Base-by-base conservation (phyloP, 2,113 vertebrate genomes). In the Cololabis saira region DNA sequence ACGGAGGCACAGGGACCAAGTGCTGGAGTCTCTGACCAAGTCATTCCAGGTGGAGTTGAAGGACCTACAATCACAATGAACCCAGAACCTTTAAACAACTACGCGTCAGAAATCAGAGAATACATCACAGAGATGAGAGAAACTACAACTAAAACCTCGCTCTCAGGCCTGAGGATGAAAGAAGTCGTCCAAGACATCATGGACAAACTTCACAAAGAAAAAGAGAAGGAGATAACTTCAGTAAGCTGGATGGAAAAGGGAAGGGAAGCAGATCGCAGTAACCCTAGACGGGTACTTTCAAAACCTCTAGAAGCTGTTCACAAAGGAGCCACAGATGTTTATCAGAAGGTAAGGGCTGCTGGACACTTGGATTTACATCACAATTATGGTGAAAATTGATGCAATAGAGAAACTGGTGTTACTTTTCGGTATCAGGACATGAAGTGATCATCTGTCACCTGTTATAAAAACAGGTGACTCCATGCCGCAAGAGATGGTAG, bases 161-260 rank as follows among this genome's bases (percentile, higher is more conserved):
- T 55, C 30, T 18, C 18, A 0, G 70, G 69, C 48, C 77, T 83
- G 49, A 65, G 82, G 57, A 89, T 77, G 75, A 87, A 70, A 62
- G 67, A 75, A 12, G 53, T 71, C 45, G 0, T 59, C 41, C 52
- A 11, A 1, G 41, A 30, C 45, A 33, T 44, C n/a, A 11, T 2
- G 2, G 37, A 1, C 12, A 51, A n/a, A 8, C 22, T 59, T 9
- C 17, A 4, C 0, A 24, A 30, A 17, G 69, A 5, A 11, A 0
- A 11, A 11, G 27, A 3, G 15, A 15, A 44, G 30, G 45, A 5
- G 2, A 10, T 3, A 51, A 56, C 15, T 3, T 6, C 27, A 14
- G 19, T 17, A 1, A 53, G 24, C 16, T 37, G 63, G 44, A 22
- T 40, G 0, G 27, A 12, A 51, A 19, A 2, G 2, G 58, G 41